Evolutionary conservation across 2,113 vertebrate species (phyloP).

Genomic region (Elachura formosa): DNA sequence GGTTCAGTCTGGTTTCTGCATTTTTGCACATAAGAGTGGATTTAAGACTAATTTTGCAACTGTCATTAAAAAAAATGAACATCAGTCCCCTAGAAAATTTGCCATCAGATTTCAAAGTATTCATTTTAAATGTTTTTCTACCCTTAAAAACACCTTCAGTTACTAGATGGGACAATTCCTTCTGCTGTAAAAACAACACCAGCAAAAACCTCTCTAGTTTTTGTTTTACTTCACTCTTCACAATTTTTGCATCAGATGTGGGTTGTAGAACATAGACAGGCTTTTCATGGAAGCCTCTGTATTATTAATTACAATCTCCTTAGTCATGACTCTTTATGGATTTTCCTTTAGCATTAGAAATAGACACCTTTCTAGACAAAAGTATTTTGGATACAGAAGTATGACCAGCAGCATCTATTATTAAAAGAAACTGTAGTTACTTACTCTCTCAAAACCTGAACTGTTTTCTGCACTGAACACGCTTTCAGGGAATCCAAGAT

Average conservation of each 20-base stretch:
- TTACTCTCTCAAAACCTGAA: conserved; percentile 92
- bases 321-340: neutral
- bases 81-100: neutral
- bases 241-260: neutral
- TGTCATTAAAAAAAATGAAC: neutral
- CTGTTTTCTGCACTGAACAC: conserved; percentile 83
- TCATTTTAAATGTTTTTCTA: neutral
- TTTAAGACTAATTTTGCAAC: neutral
- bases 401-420: neutral
- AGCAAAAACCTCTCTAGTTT: neutral
- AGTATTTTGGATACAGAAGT: neutral
- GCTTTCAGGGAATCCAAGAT: conserved; percentile 93
- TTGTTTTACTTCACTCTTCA: neutral
- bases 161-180: neutral
- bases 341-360: neutral
- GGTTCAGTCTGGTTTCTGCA: neutral
- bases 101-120: neutral
- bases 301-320: neutral
- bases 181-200: neutral
- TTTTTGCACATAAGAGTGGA: neutral
- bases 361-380: neutral
- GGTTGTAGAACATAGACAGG: neutral
- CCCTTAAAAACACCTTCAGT: neutral
- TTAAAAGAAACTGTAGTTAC: conserved; percentile 55
- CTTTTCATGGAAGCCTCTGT: neutral